Evolutionary conservation across 1,140 invertebrate genomes (phyloP).

Genomic region (Cecropterus lyciades): DNA sequence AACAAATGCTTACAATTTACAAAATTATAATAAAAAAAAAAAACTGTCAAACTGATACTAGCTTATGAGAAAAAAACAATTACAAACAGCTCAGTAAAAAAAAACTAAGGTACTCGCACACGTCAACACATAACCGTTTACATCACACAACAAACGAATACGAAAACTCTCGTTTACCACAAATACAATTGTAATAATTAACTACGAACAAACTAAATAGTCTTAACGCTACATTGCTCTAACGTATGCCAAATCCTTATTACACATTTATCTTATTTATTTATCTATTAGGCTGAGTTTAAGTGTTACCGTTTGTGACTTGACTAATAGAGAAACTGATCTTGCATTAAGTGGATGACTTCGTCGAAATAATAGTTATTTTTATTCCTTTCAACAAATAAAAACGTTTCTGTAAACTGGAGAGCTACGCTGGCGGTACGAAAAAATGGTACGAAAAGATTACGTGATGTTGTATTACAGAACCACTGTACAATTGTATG

Average conservation of each 20-base stretch:
- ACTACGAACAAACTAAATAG: conserved; percentile 36
- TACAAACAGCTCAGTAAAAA: conserved; percentile 35
- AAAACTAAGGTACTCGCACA: conserved; percentile 6
- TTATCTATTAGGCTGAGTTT: neutral
- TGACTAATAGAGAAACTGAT: conserved; percentile 8
- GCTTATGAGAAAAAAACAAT: conserved; percentile 52
- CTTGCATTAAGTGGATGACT: neutral
- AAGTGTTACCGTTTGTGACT: conserved; percentile 17
- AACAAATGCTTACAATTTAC: conserved; percentile 84
- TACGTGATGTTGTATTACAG: no score
- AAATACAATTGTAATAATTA: conserved; percentile 25
- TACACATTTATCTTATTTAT: neutral
- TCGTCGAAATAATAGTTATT: no score
- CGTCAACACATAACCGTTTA: conserved; percentile 18
- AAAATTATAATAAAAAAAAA: conserved; percentile 58
- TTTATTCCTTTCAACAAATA: no score
- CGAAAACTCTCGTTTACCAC: conserved; percentile 35
- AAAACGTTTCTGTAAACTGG: neutral
- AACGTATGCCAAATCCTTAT: conserved; percentile 42
- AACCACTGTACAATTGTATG: no score
- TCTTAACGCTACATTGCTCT: conserved; percentile 37
- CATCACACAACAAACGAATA: conserved; percentile 33
- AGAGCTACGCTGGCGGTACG: conserved; percentile 6
- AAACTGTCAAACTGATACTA: conserved; percentile 55
- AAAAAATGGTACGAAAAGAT: no score